These are phyloP conservation scores for Marcusenius ussheri DNA, from an alignment of 2,113 vertebrate species.

Conservation along the genomic window DNA sequence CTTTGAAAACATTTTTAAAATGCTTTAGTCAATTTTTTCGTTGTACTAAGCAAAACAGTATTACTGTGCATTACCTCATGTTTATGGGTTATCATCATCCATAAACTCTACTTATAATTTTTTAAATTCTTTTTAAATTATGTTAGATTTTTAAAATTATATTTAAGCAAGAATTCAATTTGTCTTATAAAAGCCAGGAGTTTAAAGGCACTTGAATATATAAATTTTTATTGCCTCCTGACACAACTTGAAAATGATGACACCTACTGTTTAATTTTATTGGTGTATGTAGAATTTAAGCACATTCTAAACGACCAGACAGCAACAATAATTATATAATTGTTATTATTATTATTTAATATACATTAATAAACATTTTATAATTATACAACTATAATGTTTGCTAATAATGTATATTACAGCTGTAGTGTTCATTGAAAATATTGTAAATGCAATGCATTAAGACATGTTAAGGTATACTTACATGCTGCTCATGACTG, in stretches of 20 bases:
- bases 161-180: background rate
- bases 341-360: background rate
- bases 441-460: background rate
- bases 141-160: background rate
- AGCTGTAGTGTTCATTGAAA: background rate
- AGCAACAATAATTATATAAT: background rate
- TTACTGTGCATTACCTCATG: background rate
- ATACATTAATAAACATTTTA: background rate
- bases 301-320: background rate
- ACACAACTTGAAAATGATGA: conserved; percentile 10
- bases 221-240: background rate
- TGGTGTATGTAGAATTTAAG: background rate
- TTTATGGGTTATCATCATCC: background rate
- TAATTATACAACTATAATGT: background rate
- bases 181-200: too few species aligned
- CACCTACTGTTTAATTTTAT: conserved; percentile 21
- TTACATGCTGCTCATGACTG: background rate
- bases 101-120: background rate
- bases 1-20: background rate
- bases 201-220: background rate
- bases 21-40: background rate
- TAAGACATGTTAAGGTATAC: background rate
- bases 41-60: background rate
- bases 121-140: background rate
- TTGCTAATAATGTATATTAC: background rate